Evolutionary conservation across 2,797 vertebrate genomes (phyloP).

Genomic region (Natrix natrix): DNA sequence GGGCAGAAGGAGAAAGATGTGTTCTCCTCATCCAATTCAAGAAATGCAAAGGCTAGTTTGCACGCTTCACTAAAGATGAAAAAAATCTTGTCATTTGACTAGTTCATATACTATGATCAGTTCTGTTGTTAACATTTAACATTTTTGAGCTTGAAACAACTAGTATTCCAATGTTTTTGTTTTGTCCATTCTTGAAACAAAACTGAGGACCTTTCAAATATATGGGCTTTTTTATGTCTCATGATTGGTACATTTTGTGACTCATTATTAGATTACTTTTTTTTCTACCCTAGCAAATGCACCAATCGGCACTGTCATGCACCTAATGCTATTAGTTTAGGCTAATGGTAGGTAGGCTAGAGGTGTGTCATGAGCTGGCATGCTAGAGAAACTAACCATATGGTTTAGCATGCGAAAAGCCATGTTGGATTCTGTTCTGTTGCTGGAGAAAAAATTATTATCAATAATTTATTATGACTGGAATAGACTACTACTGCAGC

Average conservation of each 20-base stretch:
- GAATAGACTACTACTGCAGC: not conserved
- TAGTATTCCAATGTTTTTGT: not conserved
- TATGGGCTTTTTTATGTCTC: not conserved
- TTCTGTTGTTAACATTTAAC: not conserved
- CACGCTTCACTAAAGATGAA: too few species aligned
- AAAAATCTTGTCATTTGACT: slow-evolving; percentile 1
- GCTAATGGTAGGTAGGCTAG: not conserved
- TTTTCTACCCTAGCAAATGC: not conserved
- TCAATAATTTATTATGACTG: not conserved
- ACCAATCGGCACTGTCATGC: not conserved
- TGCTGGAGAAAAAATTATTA: not conserved
- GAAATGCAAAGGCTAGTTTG: too few species aligned
- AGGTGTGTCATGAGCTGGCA: not conserved
- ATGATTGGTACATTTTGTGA: not conserved
- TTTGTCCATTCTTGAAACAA: not conserved
- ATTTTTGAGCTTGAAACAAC: not conserved
- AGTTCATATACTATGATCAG: not conserved
- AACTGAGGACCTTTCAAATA: not conserved
- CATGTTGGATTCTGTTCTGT: not conserved
- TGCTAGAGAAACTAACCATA: not conserved
- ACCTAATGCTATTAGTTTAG: not conserved
- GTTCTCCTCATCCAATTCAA: too few species aligned
- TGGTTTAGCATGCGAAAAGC: not conserved
- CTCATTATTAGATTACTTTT: not conserved
- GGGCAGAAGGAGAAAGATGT: too few species aligned